phyloP scores from a whole-genome alignment of 1,140 invertebrate species.

The Periplaneta americana region DNA sequence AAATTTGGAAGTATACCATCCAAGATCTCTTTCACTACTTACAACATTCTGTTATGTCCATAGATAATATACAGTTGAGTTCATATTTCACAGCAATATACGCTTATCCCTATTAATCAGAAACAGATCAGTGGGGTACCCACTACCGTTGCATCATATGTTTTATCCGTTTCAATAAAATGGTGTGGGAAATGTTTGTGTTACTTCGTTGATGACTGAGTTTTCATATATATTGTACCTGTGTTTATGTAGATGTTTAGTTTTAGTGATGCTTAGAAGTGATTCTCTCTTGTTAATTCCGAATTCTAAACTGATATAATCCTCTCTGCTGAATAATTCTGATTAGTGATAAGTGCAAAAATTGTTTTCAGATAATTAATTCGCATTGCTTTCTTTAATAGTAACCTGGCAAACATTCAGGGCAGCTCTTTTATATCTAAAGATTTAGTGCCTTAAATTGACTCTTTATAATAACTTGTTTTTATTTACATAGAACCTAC shows the following conservation, averaged over 20 bases:
- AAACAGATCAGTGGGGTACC: not conserved
- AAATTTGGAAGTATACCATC: not conserved
- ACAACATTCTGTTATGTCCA: no score
- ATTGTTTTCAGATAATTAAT: no score
- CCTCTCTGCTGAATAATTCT: not conserved
- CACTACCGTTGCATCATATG: no score
- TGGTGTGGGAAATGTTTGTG: not conserved
- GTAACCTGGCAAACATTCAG: no score
- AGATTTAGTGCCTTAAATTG: no score
- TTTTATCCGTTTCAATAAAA: not conserved
- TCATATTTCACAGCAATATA: not conserved
- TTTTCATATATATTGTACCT: not conserved
- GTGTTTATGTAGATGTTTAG: not conserved
- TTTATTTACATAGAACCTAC: no score
- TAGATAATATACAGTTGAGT: not conserved
- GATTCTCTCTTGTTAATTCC: not conserved
- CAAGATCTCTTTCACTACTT: not conserved
- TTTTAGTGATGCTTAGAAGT: not conserved
- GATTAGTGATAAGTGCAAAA: no score
- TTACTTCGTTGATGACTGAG: not conserved
- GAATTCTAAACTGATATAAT: not conserved
- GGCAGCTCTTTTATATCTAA: no score
- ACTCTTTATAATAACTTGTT: no score
- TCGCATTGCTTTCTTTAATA: no score
- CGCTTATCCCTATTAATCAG: not conserved